These are phyloP conservation scores for Drosophila persimilis DNA, from an alignment of 1,140 invertebrate species.

Conservation along the genomic window DNA sequence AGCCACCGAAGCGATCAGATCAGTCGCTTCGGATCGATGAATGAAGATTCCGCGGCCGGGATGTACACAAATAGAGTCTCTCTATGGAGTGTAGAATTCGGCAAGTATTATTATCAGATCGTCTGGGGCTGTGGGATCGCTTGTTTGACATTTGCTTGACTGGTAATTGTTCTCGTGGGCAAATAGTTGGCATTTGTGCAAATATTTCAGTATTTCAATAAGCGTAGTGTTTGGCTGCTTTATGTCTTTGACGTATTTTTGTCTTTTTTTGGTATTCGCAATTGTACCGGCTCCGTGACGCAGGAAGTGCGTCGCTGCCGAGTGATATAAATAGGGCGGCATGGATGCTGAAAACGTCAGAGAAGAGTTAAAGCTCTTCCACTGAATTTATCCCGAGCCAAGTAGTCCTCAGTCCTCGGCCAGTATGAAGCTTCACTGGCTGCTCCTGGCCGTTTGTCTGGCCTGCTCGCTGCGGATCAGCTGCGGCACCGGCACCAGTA, in stretches of 20 bases:
- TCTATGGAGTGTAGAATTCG: not conserved
- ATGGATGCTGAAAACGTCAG: not conserved
- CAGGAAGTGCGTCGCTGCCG: not conserved
- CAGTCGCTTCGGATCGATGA: conserved; percentile 8
- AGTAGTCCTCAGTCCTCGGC: too few species aligned
- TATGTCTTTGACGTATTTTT: not conserved
- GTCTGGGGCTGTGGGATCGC: not conserved
- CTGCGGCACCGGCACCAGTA: not conserved
- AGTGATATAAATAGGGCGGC: conserved; percentile 25
- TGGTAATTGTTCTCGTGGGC: not conserved
- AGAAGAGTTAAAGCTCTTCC: conserved; percentile 10
- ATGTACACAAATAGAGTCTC: too few species aligned
- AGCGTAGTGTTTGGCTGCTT: too few species aligned
- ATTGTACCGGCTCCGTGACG: conserved; percentile 18
- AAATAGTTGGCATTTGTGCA: conserved; percentile 26
- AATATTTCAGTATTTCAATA: conserved; percentile 6
- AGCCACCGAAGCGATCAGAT: too few species aligned
- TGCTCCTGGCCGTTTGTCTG: conserved; percentile 27
- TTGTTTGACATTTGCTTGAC: not conserved
- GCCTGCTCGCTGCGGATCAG: conserved; percentile 6
- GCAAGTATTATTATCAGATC: not conserved
- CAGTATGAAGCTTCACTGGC: conserved; percentile 35
- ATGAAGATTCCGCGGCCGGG: conserved; percentile 14
- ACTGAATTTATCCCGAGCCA: not conserved
- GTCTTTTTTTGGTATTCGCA: not conserved